These are phyloP conservation scores for Anagrus nilaparvatae DNA, from an alignment of 1,140 invertebrate species.

Conservation along the genomic window DNA sequence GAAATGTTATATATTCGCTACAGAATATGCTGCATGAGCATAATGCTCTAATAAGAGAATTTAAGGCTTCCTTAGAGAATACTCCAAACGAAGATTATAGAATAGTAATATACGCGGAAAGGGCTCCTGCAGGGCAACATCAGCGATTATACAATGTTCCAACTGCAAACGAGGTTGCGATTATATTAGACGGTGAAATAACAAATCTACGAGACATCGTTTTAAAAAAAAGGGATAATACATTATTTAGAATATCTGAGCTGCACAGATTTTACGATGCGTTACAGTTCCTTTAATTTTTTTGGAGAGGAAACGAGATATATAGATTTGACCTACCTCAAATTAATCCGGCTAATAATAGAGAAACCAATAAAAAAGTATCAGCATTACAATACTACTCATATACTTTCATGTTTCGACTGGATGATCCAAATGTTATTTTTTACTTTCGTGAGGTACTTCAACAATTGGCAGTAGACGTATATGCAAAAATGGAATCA, in stretches of 20 bases:
- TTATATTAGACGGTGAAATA: constrained; percentile 23
- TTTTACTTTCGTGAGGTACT: constrained; percentile 14
- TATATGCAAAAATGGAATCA: constrained; percentile 43
- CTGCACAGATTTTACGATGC: background rate
- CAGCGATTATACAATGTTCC: constrained; percentile 24
- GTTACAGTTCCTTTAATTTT: background rate
- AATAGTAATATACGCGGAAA: too few relatives aligned
- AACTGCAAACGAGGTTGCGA: constrained; percentile 23
- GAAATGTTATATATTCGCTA: too few relatives aligned
- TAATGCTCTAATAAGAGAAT: too few relatives aligned
- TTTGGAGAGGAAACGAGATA: background rate
- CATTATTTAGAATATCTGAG: constrained; percentile 25
- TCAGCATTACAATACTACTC: constrained; percentile 31
- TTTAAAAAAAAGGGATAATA: constrained; percentile 28
- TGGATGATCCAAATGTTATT: constrained; percentile 11
- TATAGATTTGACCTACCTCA: background rate
- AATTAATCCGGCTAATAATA: background rate
- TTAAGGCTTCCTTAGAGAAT: too few relatives aligned
- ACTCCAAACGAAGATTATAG: too few relatives aligned
- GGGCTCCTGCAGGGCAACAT: too few relatives aligned
- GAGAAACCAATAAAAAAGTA: constrained; percentile 25
- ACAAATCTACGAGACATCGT: constrained; percentile 33
- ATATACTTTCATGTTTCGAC: constrained; percentile 30
- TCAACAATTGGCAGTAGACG: constrained; percentile 39
- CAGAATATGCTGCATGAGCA: too few relatives aligned